Conservation (phyloP, 2,888 invertebrate species). For the Stegophylla sp. region DNA sequence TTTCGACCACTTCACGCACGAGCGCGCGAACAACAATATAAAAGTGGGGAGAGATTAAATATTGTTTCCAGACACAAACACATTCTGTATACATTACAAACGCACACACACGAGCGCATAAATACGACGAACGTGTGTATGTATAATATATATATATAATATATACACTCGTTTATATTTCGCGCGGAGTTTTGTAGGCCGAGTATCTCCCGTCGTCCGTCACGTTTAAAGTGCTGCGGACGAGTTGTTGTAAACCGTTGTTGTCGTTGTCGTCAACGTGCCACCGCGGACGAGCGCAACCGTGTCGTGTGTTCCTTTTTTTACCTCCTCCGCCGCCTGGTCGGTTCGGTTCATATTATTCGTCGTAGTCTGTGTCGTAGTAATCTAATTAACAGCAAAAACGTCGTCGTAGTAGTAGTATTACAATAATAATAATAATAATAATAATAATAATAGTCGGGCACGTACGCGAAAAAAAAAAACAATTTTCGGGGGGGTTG, state of each 20-base stretch:
- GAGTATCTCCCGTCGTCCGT: neutral
- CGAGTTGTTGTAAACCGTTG: neutral
- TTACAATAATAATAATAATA: too few relatives aligned
- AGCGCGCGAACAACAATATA: conserved; percentile 29
- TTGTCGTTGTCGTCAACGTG: neutral
- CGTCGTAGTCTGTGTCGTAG: too few relatives aligned
- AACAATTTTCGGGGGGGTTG: too few relatives aligned
- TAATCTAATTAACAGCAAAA: too few relatives aligned
- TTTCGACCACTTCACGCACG: conserved; percentile 46
- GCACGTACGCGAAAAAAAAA: too few relatives aligned
- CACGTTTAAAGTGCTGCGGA: neutral
- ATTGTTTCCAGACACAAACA: conserved; percentile 12
- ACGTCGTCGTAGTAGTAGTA: too few relatives aligned
- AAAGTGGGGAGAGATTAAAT: conserved; percentile 34
- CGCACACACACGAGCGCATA: neutral
- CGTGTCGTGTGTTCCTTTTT: too few relatives aligned
- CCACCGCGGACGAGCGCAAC: too few relatives aligned
- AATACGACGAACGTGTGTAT: neutral
- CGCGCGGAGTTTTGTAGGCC: neutral
- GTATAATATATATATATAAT: too few relatives aligned
- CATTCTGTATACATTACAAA: neutral
- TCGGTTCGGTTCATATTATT: too few relatives aligned
- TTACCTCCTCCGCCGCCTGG: too few relatives aligned
- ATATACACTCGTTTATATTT: neutral
- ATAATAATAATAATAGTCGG: too few relatives aligned